Evolutionary conservation across 2,888 invertebrate species (phyloP).

Genomic region (Cheilosia soror): DNA sequence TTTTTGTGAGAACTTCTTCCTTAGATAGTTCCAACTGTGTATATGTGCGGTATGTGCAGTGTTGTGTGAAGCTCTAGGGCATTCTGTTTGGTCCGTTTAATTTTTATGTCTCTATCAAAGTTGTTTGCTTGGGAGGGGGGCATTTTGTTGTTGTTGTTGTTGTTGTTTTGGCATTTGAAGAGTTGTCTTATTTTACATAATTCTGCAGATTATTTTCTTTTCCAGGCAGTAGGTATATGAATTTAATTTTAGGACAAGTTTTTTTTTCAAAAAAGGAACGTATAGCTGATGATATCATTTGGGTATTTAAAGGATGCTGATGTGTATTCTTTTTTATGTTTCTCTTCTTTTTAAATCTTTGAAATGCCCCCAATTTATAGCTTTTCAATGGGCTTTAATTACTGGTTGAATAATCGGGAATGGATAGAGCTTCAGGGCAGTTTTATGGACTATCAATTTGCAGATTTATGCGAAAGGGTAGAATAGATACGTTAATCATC

Average conservation of each 20-base stretch:
- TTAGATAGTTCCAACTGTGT: background rate
- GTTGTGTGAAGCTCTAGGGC: slow-evolving; percentile 77
- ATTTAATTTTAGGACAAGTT: background rate
- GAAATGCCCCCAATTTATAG: slow-evolving; percentile 4
- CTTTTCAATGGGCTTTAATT: slow-evolving; percentile 6
- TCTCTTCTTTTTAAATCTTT: background rate
- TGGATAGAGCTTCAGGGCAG: background rate
- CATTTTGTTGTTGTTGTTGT: background rate
- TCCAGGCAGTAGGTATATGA: slow-evolving; percentile 4
- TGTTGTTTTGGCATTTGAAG: slow-evolving; percentile 14
- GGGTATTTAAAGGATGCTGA: slow-evolving; percentile 12
- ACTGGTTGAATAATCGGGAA: background rate
- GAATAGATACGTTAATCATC: too few species aligned
- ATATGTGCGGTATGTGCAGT: slow-evolving; percentile 52
- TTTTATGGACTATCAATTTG: background rate
- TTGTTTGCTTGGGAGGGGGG: slow-evolving; percentile 14
- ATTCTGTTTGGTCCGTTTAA: slow-evolving; percentile 77
- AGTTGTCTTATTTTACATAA: slow-evolving; percentile 45
- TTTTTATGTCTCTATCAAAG: slow-evolving; percentile 75
- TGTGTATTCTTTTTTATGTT: background rate
- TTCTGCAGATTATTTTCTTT: slow-evolving; percentile 13
- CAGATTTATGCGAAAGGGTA: background rate
- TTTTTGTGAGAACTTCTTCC: slow-evolving; percentile 69
- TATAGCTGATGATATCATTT: slow-evolving; percentile 19
- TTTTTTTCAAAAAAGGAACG: background rate